Evolutionary conservation across 2,113 vertebrate species (phyloP).

Genomic region (Tringa solitaria): DNA sequence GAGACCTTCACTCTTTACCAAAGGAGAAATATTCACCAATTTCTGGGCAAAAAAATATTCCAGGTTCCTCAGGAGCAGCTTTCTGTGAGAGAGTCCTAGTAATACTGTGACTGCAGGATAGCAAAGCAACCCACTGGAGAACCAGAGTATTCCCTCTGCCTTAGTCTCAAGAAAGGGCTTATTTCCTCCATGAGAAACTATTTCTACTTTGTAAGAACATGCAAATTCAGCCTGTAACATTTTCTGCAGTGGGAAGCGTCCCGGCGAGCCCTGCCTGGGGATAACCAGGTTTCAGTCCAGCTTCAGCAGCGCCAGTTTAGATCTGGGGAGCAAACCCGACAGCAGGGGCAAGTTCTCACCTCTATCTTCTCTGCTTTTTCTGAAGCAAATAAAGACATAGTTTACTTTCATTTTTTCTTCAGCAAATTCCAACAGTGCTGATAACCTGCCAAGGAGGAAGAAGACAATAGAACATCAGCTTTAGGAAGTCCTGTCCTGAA

Average conservation of each 20-base stretch:
- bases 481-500: conserved; percentile 30
- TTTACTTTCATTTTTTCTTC: conserved; percentile 96
- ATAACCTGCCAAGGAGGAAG: conserved; percentile 79
- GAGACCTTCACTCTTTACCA: neutral
- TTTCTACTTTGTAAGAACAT: neutral
- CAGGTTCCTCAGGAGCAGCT: neutral
- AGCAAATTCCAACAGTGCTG: conserved; percentile 90
- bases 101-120: neutral
- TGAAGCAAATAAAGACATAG: conserved; percentile 94
- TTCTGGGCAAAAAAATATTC: neutral
- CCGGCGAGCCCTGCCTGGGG: rapidly evolving
- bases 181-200: neutral
- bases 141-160: neutral
- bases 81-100: neutral
- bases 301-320: neutral
- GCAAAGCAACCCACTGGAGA: neutral
- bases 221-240: rapidly evolving
- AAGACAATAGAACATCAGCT: conserved; percentile 26
- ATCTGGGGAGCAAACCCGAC: neutral
- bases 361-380: conserved; percentile 93
- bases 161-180: neutral
- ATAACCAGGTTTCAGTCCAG: neutral
- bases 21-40: neutral
- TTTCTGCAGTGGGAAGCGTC: too few species aligned
- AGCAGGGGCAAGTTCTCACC: conserved; percentile 67